Evolutionary conservation across 2,888 invertebrate species (phyloP).

Genomic region (Azorinus chamasolen): DNA sequence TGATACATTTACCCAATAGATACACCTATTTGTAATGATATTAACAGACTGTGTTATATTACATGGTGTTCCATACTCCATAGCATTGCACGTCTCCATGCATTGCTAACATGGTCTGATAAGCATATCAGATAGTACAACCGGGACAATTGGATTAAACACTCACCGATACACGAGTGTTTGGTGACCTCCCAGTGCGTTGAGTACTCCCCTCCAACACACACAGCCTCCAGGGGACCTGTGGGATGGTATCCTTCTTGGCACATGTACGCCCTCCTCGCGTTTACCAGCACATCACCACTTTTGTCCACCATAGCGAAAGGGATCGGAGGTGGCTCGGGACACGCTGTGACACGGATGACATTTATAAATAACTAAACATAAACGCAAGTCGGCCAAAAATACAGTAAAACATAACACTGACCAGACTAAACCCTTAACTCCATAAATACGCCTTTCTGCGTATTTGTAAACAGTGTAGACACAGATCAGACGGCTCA

Average conservation of each 20-base stretch:
- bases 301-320: slow-evolving; percentile 19
- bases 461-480: background rate
- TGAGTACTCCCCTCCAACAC: slow-evolving; percentile 47
- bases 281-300: slow-evolving; percentile 18
- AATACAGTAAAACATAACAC: no score
- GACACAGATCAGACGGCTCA: slow-evolving; percentile 1
- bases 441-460: no score
- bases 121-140: no score
- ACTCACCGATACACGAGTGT: slow-evolving; percentile 43
- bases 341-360: slow-evolving; percentile 29
- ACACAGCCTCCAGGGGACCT: slow-evolving; percentile 45
- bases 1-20: no score
- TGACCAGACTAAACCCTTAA: no score
- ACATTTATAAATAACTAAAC: no score
- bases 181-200: slow-evolving; percentile 44
- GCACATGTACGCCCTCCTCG: slow-evolving; percentile 47
- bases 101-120: no score
- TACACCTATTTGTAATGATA: no score
- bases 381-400: no score
- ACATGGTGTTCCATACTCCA: no score
- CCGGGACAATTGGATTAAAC: background rate
- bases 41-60: no score
- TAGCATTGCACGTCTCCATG: no score
- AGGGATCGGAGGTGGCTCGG: slow-evolving; percentile 13
- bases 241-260: slow-evolving; percentile 36